Evolutionary conservation across 2,797 vertebrate species (phyloP).

Genomic region (Lemur catta): DNA sequence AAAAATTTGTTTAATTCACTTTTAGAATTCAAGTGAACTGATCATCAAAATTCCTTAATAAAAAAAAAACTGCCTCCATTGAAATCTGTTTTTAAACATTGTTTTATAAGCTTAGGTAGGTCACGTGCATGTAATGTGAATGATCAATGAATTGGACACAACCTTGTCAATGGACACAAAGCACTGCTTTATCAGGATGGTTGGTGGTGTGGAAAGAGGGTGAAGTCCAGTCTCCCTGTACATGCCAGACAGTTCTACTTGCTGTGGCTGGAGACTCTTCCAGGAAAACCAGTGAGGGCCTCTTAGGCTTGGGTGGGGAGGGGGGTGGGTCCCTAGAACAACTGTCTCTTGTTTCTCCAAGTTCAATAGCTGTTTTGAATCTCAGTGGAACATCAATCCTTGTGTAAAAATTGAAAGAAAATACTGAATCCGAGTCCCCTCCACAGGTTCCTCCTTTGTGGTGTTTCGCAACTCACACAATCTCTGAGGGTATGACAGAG

Average conservation of each 20-base stretch:
- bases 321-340: not conserved
- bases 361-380: not conserved
- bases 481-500: not conserved
- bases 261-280: not conserved
- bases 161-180: not conserved
- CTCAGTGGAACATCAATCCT: not conserved
- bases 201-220: not conserved
- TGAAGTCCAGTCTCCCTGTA: not conserved
- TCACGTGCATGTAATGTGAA: not conserved
- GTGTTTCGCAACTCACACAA: not conserved
- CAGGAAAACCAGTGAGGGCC: not conserved
- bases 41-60: not conserved
- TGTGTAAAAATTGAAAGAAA: not conserved
- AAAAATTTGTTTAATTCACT: not conserved
- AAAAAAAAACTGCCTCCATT: not conserved
- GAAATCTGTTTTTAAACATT: not conserved
- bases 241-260: not conserved
- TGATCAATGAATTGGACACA: not conserved
- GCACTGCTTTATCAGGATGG: not conserved
- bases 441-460: not conserved
- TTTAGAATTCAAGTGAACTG: not conserved
- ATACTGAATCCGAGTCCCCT: not conserved
- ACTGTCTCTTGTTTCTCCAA: not conserved
- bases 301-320: not conserved
- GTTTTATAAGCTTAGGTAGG: not conserved